Percentiles rank a stretch among this genome's conserved stretches.
Evolutionary conservation across 2,113 vertebrate species (phyloP).

Genomic region (Heterotilapia buettikoferi): DNA sequence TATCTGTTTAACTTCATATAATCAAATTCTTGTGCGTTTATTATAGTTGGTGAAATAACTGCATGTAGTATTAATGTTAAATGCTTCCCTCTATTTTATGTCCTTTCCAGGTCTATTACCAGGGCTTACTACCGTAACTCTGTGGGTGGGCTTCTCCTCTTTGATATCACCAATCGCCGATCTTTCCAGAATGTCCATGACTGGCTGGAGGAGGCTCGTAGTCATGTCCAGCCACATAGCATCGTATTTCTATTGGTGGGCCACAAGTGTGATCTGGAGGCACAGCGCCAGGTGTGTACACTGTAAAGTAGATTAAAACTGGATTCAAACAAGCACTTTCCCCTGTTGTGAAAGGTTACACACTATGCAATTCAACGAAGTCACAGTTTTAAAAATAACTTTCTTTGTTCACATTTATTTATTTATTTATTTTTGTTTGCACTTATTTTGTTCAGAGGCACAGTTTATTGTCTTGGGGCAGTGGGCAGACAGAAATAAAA

Average conservation of each 20-base stretch:
- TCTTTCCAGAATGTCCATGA: conserved; percentile 98
- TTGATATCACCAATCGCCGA: conserved; percentile 97
- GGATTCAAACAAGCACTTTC: not conserved
- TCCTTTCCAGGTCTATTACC: conserved; percentile 72
- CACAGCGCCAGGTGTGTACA: conserved; percentile 83
- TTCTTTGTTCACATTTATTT: not conserved
- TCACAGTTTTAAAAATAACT: not conserved
- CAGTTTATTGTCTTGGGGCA: not conserved
- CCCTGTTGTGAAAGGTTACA: not conserved
- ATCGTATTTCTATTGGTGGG: conserved; percentile 97
- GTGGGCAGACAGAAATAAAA: not conserved
- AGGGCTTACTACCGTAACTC: conserved; percentile 83
- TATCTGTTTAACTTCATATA: not conserved
- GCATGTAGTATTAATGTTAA: not conserved
- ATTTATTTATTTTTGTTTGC: not conserved
- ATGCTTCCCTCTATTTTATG: not conserved
- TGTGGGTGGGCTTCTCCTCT: conserved; percentile 93
- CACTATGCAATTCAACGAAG: not conserved
- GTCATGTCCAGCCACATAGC: conserved; percentile 94
- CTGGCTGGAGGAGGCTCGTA: conserved; percentile 88
- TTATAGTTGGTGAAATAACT: not conserved
- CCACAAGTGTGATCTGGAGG: conserved; percentile 97
- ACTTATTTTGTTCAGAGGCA: not conserved
- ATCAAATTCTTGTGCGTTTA: not conserved
- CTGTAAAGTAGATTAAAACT: not conserved